Conservation (phyloP, 2,113 vertebrate genomes). For the Thryonomys swinderianus region DNA sequence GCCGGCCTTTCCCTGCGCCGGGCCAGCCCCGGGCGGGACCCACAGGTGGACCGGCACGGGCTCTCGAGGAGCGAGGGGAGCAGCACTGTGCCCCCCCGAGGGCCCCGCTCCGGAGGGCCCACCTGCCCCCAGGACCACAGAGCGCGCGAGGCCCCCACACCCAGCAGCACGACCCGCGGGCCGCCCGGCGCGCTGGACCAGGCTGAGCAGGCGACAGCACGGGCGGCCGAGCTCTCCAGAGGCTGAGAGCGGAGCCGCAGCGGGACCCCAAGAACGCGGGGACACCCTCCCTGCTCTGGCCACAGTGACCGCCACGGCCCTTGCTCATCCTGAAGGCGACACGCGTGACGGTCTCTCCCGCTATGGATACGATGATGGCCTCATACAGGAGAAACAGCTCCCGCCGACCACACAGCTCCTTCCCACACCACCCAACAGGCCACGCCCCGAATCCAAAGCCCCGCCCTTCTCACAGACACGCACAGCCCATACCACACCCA, state of each 20-base stretch:
- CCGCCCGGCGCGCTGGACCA: not conserved
- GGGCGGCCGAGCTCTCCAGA: not conserved
- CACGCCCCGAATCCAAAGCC: not conserved
- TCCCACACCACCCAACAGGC: not conserved
- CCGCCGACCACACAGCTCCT: not conserved
- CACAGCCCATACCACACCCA: not conserved
- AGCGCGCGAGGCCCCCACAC: not conserved
- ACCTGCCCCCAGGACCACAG: not conserved
- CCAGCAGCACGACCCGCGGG: too few relatives aligned
- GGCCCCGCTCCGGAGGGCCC: too few relatives aligned
- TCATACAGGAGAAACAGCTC: not conserved
- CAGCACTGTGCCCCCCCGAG: too few relatives aligned
- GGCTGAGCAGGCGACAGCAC: not conserved
- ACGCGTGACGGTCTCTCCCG: not conserved
- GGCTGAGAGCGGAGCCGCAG: not conserved
- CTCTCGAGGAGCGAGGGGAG: too few relatives aligned
- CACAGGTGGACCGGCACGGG: too few relatives aligned
- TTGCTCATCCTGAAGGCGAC: not conserved
- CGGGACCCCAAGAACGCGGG: not conserved
- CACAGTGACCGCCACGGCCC: too few relatives aligned
- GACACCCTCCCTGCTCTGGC: too few relatives aligned
- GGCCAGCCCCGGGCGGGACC: too few relatives aligned
- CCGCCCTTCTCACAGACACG: not conserved
- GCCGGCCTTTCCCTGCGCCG: too few relatives aligned
- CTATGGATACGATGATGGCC: not conserved